Evolutionary conservation across 1,140 invertebrate species (phyloP).

Genomic region (Arion vulgaris): DNA sequence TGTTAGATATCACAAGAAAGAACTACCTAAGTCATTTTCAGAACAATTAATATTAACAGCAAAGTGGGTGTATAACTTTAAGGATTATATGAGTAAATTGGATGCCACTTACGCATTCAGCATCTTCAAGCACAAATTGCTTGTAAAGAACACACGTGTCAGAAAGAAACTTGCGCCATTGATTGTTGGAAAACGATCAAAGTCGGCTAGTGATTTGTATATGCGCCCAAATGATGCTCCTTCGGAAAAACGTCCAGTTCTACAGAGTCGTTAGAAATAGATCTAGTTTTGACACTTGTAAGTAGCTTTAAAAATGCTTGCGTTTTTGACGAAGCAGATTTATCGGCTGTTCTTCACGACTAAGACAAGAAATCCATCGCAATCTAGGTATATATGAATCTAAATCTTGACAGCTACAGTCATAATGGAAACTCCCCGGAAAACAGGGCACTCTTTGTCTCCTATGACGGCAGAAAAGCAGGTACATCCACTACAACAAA

Average conservation of each 20-base stretch:
- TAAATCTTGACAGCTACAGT: no score
- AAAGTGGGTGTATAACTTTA: conserved; percentile 15
- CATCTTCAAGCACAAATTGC: not conserved
- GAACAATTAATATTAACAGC: not conserved
- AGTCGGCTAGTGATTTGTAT: not conserved
- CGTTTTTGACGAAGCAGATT: conserved; percentile 21
- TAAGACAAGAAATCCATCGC: not conserved
- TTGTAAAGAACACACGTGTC: not conserved
- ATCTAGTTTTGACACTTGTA: conserved; percentile 3
- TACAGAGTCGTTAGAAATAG: not conserved
- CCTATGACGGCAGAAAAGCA: no score
- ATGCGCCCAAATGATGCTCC: not conserved
- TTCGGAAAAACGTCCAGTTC: not conserved
- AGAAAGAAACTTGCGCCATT: conserved; percentile 17
- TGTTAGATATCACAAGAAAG: not conserved
- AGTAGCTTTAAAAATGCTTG: conserved; percentile 27
- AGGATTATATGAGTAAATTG: conserved; percentile 10
- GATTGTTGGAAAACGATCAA: not conserved
- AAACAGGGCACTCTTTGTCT: no score
- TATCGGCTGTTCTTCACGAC: not conserved
- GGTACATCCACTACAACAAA: no score
- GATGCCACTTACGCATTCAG: not conserved
- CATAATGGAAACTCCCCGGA: no score
- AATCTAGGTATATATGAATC: conserved; percentile 1
- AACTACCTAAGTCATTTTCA: conserved; percentile 1